phyloP scores from a whole-genome alignment of 1,140 invertebrate species.

The Drosophila tsacasi region DNA sequence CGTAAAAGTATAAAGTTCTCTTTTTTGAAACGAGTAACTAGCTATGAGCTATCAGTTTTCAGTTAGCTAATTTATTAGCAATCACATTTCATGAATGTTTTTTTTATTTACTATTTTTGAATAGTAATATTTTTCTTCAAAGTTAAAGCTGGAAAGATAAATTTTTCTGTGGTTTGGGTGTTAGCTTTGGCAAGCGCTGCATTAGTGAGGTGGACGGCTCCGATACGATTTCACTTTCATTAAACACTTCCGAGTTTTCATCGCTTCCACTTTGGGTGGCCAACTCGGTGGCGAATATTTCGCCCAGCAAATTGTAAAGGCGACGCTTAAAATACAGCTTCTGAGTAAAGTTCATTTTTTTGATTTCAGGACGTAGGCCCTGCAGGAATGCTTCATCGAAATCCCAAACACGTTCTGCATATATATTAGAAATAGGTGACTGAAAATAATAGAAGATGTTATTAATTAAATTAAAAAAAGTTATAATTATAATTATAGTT shows the following conservation, averaged over 20 bases:
- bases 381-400: slow-evolving; percentile 77
- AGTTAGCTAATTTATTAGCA: background rate
- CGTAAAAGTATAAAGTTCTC: background rate
- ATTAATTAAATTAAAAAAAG: too few species aligned
- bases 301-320: slow-evolving; percentile 68
- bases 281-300: slow-evolving; percentile 54
- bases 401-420: slow-evolving; percentile 14
- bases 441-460: background rate
- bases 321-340: slow-evolving; percentile 78
- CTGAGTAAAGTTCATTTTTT: slow-evolving; percentile 72
- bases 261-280: background rate
- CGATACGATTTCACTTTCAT: background rate
- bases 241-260: background rate
- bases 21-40: slow-evolving; percentile 1
- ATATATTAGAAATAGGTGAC: background rate
- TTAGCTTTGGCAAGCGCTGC: slow-evolving; percentile 58
- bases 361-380: slow-evolving; percentile 72
- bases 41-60: background rate
- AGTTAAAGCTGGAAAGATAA: slow-evolving; percentile 24
- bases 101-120: background rate
- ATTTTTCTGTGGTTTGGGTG: slow-evolving; percentile 32
- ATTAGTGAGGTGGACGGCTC: background rate
- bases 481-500: too few species aligned
- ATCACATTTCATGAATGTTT: background rate
- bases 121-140: slow-evolving; percentile 3